Percentiles rank a stretch among this genome's conserved stretches.
Conservation (phyloP, 2,797 vertebrate species). For the Phrynocephalus guinanensis region DNA sequence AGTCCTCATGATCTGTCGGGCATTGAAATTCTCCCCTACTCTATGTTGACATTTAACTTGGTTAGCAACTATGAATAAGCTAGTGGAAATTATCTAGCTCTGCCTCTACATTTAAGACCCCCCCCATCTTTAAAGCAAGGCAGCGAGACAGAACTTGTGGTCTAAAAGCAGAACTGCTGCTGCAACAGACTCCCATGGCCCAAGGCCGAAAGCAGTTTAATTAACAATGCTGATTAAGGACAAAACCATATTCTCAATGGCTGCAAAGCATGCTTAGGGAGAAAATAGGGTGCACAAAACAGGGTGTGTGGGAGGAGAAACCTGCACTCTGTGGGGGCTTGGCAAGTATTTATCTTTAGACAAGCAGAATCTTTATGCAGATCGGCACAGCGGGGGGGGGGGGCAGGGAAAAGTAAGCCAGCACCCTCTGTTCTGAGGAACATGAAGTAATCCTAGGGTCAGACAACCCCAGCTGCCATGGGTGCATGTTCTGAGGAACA, state of each 20-base stretch:
- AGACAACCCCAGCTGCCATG: too few relatives aligned
- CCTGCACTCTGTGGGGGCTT: not conserved
- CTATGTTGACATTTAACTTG: not conserved
- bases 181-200: conserved; percentile 7
- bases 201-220: not conserved
- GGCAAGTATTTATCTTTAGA: not conserved
- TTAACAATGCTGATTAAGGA: not conserved
- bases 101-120: not conserved
- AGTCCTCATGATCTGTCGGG: not conserved
- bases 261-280: not conserved
- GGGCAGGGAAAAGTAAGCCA: too few relatives aligned
- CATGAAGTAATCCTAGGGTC: not conserved
- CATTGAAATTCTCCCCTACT: too few relatives aligned
- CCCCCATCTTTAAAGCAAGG: not conserved
- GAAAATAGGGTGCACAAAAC: not conserved
- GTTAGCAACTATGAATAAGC: not conserved
- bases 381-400: not conserved
- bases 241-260: not conserved
- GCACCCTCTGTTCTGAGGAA: too few relatives aligned
- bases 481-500: too few relatives aligned
- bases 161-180: not conserved
- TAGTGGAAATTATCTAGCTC: not conserved
- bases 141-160: not conserved
- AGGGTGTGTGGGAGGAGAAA: too few relatives aligned
- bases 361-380: not conserved